Percentiles rank a stretch among this genome's conserved stretches.
These are phyloP conservation scores for Caenorhabditis sp. DNA, from an alignment of 2,888 invertebrate genomes.

Conservation along the genomic window DNA sequence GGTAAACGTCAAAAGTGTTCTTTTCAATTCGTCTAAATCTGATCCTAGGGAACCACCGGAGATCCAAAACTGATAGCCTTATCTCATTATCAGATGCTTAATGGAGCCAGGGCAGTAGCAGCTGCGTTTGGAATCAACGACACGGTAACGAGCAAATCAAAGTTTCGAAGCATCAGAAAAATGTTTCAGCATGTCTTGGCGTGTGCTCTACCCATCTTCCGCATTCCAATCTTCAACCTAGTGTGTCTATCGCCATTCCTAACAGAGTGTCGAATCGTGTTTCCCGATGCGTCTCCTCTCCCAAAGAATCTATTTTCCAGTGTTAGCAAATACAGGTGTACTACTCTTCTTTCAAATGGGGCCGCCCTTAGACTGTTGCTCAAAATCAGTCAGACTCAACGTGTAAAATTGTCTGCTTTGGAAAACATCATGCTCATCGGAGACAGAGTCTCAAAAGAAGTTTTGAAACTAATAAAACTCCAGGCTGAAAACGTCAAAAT, in stretches of 20 bases:
- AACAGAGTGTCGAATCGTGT: constrained; percentile 75
- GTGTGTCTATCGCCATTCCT: constrained; percentile 79
- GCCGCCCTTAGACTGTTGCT: constrained; percentile 78
- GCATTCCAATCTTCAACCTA: constrained; percentile 80
- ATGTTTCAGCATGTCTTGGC: constrained; percentile 74
- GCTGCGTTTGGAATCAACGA: constrained; percentile 76
- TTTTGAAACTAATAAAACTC: constrained; percentile 74
- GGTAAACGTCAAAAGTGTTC: constrained; percentile 49
- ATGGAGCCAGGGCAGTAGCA: constrained; percentile 77
- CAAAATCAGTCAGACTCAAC: constrained; percentile 73
- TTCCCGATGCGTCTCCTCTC: constrained; percentile 81
- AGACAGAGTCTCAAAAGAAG: constrained; percentile 77
- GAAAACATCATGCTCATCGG: constrained; percentile 78
- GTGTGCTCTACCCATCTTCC: constrained; percentile 82
- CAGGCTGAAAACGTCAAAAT: constrained; percentile 78
- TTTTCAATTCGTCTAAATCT: not conserved
- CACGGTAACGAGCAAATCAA: constrained; percentile 27
- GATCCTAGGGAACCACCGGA: constrained; percentile 77
- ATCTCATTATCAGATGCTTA: constrained; percentile 81
- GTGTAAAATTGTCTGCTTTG: constrained; percentile 74
- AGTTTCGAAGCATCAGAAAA: not conserved
- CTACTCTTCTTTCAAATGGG: constrained; percentile 77
- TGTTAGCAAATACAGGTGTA: constrained; percentile 77
- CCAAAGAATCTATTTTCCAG: constrained; percentile 77
- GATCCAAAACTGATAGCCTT: constrained; percentile 78